Evolutionary conservation across 2,888 invertebrate species (phyloP), one percentile per base, ranked within the genome.

Genomic region (Lithophane socia): DNA sequence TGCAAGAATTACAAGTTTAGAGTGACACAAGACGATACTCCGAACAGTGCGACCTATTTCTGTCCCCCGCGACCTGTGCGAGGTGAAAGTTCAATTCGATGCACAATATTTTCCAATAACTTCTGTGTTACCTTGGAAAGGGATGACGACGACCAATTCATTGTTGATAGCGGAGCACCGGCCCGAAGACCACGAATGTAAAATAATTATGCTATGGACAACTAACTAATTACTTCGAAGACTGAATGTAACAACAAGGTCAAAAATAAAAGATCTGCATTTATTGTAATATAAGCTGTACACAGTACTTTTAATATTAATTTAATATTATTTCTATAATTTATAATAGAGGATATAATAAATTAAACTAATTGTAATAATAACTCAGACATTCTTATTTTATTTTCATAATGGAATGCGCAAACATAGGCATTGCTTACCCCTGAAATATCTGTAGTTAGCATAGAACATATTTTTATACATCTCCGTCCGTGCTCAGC

Each of bases 1-100:
- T 96, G 96, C 83, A 96, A 96, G 83, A 95, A 94, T 84, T 96
- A 96, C 79, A 96, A 95, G 77, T 95, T 97, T 49, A 90, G 93
- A 29, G 94, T 96, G 29, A 95, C 94, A 0, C 93, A 95, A 86
- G 94, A 94, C 21, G 89, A 90, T 10, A 89, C 89, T 10, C 94
- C 95, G 0, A 91, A 88, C 3, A 92, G 91, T 16, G 95, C 93
- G 2, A 94, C 95, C 0, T 96, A 94, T 84, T 96, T 96, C 87
- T 96, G 96, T 73, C 96, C 96, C 1, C 90, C 93, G 3, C 90
- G 92, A 4, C 95, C 96, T 0, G 89, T 92, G 1, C 86, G 82
- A n/a, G 94, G 95, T 18, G 94, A 95, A 75, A 85, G 88, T 0
- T 76, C 90, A 12, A 88, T 94, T 21, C 91, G 93, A 42, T 96